Conservation (phyloP, 2,888 invertebrate species). For the Hanleya hanleyi region DNA sequence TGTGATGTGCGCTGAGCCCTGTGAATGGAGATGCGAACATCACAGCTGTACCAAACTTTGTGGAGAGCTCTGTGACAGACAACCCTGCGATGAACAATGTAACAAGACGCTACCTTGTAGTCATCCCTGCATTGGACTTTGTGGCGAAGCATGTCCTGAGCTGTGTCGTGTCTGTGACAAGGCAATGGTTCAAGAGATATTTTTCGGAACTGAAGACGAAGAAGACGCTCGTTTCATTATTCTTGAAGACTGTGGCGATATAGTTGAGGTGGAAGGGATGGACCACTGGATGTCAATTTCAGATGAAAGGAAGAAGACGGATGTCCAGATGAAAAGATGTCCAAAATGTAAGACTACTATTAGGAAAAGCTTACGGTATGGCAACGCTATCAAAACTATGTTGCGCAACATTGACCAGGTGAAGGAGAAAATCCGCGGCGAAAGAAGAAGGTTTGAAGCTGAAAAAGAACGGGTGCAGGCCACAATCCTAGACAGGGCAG, state of each 20-base stretch:
- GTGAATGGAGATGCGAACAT: conserved; percentile 64
- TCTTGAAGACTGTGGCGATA: conserved; percentile 46
- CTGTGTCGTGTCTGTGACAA: conserved; percentile 77
- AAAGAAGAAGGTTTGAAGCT: background rate
- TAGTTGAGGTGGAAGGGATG: conserved; percentile 64
- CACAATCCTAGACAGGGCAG: too few relatives aligned
- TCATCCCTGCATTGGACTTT: conserved; percentile 80
- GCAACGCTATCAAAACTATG: conserved; percentile 75
- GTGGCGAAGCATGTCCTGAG: conserved; percentile 81
- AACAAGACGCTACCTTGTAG: conserved; percentile 74
- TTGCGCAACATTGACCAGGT: conserved; percentile 66
- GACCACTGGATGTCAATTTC: conserved; percentile 49
- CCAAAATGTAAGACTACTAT: conserved; percentile 79
- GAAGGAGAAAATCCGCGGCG: conserved; percentile 37
- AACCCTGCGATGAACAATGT: conserved; percentile 69
- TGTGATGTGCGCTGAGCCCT: conserved; percentile 63
- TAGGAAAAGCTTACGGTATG: conserved; percentile 77
- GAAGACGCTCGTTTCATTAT: conserved; percentile 73
- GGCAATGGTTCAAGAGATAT: conserved; percentile 58
- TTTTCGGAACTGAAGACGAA: conserved; percentile 77
- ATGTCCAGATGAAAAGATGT: conserved; percentile 72
- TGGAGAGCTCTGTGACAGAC: conserved; percentile 70
- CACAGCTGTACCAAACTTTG: conserved; percentile 64
- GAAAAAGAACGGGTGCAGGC: background rate
- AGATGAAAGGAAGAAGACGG: conserved; percentile 6